phyloP scores from a whole-genome alignment of 1,140 invertebrate species.

The Drosophila miranda region DNA sequence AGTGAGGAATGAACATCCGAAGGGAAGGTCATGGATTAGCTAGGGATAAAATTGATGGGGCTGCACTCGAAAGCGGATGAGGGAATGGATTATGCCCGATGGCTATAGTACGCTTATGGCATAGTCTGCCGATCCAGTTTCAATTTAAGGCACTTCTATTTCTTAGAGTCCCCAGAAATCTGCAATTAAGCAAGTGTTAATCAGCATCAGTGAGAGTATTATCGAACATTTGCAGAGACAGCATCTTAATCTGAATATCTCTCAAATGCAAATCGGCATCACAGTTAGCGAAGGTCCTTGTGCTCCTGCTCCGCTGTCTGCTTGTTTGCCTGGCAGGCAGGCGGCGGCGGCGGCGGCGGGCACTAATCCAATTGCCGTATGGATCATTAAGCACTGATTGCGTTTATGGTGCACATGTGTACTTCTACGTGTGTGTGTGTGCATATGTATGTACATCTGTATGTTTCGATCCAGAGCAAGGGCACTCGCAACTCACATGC shows the following conservation, averaged over 20 bases:
- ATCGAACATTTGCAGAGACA: constrained; percentile 5
- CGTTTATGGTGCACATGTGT: constrained; percentile 52
- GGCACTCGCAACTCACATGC: constrained; percentile 27
- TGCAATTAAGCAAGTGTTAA: too few relatives aligned
- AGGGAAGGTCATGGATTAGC: constrained; percentile 3
- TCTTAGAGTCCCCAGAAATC: too few relatives aligned
- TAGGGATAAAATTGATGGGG: constrained; percentile 14
- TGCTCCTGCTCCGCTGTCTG: constrained; percentile 1
- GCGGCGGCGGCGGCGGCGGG: constrained; percentile 22
- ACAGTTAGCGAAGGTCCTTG: constrained; percentile 5
- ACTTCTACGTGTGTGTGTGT: neutral
- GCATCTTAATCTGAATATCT: constrained; percentile 27
- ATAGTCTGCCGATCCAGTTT: too few relatives aligned
- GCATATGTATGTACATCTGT: constrained; percentile 17
- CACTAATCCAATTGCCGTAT: constrained; percentile 72
- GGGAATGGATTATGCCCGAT: neutral
- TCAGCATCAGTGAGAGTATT: neutral
- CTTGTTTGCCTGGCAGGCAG: constrained; percentile 43
- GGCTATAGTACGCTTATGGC: too few relatives aligned
- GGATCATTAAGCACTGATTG: constrained; percentile 79
- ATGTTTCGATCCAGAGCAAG: constrained; percentile 30
- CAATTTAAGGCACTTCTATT: too few relatives aligned
- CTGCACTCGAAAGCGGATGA: neutral
- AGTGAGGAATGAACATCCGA: constrained; percentile 7
- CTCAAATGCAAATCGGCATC: constrained; percentile 53